Evolutionary conservation across 2,113 vertebrate genomes (phyloP).

Genomic region (Clarias batrachus): DNA sequence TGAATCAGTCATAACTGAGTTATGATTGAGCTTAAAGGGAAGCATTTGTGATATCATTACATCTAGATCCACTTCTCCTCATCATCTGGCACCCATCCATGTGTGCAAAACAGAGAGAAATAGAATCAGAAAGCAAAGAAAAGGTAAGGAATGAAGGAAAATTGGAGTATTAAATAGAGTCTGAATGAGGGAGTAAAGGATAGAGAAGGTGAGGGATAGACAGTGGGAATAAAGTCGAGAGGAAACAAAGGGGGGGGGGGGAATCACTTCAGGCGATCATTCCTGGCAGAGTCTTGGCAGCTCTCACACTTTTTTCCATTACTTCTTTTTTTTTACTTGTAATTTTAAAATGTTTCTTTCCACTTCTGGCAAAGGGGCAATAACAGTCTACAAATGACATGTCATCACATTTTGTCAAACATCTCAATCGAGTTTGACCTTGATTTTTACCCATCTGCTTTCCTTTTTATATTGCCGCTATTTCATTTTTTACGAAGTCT

Average conservation of each 20-base stretch:
- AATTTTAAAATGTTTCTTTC: constrained; percentile 98
- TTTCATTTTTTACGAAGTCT: constrained; percentile 69
- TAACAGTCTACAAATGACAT: constrained; percentile 98
- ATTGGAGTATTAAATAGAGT: constrained; percentile 37
- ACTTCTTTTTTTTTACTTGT: constrained; percentile 64
- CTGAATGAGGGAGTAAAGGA: constrained; percentile 52
- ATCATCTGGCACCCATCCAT: constrained; percentile 96
- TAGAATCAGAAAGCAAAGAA: constrained; percentile 69
- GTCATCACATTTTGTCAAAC: constrained; percentile 99
- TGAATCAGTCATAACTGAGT: constrained; percentile 97
- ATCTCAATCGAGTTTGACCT: constrained; percentile 96
- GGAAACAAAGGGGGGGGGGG: constrained; percentile 40
- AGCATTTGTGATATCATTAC: constrained; percentile 99
- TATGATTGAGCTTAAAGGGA: constrained; percentile 97
- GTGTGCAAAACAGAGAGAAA: constrained; percentile 51
- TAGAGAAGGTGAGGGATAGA: constrained; percentile 54
- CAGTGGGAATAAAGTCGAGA: constrained; percentile 56
- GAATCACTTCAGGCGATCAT: constrained; percentile 89
- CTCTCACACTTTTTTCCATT: constrained; percentile 74
- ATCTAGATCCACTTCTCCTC: constrained; percentile 91
- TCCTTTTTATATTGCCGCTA: constrained; percentile 71
- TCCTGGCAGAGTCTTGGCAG: constrained; percentile 85
- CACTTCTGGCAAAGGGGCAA: constrained; percentile 92
- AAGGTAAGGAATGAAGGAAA: constrained; percentile 37
- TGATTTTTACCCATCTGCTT: constrained; percentile 96